Base-by-base conservation (phyloP, 1,140 invertebrate genomes). In the Nasonia vitripennis region DNA sequence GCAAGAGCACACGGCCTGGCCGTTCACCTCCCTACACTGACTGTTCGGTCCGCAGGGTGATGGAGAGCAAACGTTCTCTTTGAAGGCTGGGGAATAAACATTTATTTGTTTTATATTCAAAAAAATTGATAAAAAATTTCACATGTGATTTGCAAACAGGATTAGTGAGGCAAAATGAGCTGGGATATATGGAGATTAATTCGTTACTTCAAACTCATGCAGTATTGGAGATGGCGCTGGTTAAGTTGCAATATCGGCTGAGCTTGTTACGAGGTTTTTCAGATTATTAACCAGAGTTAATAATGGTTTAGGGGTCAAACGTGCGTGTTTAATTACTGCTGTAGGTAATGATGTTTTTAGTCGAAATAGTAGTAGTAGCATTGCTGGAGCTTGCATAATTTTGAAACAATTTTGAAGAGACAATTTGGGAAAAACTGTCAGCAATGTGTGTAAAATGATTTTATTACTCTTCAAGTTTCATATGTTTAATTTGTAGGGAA, bases 21-120 rank as follows among this genome's bases (percentile, higher is more conserved):
- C 94, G 81, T 95, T 95, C 48, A 94, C 88, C 27, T 95, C 94
- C 87, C 95, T 94, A 88, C 97, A 97, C 78, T 95, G 91, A 82
- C 96, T 95, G 89, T 97, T 97, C n/a, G 95, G 95, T 85, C 96
- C 96, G 89, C 96, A 97, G 55, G 96, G 96, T 83, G 95, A 95
- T 84, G 96, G 96, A 84, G 92, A 89, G 89, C 96, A 97, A 12
- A 95, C 95, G 91, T 95, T 94, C 89, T 91, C 51, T 23, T 78
- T 86, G 12, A 87, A 88, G n/a, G 62, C 74, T 86, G 12, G 5
- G 14, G 67, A 20, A 87, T 37, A 84, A 80, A 79, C 34, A 31
- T 83, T 67, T 2, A 62, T 14, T 62, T 41, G 23, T 71, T 17
- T 20, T 62, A 62, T 62, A 20, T 51, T 51, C 14, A 14, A 51